Conservation (phyloP, 2,797 vertebrate genomes). For the Sylvilagus floridanus region DNA sequence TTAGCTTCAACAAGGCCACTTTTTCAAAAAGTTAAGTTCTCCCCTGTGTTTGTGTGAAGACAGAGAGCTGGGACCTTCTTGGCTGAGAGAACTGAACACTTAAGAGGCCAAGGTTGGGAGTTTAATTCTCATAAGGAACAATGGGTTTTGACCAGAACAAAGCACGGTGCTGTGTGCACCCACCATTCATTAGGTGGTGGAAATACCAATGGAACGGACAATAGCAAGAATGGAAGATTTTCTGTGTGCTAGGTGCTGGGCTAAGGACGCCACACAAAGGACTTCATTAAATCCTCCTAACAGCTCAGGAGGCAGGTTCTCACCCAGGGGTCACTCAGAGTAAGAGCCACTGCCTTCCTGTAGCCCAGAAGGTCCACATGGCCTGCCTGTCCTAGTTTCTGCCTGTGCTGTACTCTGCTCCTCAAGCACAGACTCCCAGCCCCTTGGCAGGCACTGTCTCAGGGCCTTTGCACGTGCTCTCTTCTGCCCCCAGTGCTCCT, state of each 20-base stretch:
- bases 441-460: neutral
- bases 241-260: neutral
- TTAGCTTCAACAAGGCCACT: slow-evolving; percentile 39
- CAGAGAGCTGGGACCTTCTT: neutral
- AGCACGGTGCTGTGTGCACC: neutral
- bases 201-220: neutral
- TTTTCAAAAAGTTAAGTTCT: slow-evolving; percentile 42
- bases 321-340: neutral
- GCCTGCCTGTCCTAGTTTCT: neutral
- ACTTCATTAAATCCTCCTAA: neutral
- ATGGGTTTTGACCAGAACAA: slow-evolving; percentile 17
- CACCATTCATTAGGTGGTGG: neutral
- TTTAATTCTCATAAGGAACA: slow-evolving; percentile 40
- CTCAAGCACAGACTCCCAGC: too few relatives aligned
- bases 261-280: neutral
- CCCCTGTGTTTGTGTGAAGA: neutral
- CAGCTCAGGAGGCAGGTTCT: neutral
- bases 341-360: neutral
- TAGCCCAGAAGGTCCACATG: neutral
- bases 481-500: neutral
- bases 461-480: neutral
- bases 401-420: neutral
- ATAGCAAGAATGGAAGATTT: neutral
- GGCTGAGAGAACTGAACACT: neutral
- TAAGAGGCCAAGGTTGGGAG: neutral